A percentile compares a stretch with the other conserved stretches of the same genome.
Conservation (phyloP, 2,113 vertebrate species). For the Junco hyemalis region DNA sequence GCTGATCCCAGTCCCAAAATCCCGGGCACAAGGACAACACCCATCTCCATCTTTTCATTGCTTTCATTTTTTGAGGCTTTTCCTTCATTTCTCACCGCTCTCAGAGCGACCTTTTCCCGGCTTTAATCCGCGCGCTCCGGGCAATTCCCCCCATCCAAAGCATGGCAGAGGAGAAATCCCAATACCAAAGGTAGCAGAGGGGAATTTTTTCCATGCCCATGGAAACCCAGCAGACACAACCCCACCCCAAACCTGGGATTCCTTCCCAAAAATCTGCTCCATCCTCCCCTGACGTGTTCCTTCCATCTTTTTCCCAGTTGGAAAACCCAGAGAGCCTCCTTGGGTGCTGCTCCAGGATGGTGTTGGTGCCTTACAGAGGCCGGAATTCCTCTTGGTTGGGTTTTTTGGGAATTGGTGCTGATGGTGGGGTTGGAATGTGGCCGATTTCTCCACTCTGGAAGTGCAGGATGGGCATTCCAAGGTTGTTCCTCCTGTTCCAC, state of each 20-base stretch:
- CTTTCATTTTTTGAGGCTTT: background rate
- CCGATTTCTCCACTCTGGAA: background rate
- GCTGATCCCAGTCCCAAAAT: background rate
- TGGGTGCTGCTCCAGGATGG: background rate
- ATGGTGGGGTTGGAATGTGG: background rate
- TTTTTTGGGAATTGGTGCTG: background rate
- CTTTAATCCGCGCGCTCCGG: background rate
- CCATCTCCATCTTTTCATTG: background rate
- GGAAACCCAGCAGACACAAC: background rate
- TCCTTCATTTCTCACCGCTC: background rate
- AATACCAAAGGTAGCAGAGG: slow-evolving; percentile 31
- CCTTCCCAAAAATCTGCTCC: background rate
- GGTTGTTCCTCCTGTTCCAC: background rate
- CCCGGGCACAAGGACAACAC: background rate
- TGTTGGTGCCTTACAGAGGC: slow-evolving; percentile 64
- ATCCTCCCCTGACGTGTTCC: accelerated
- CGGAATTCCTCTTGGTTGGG: background rate
- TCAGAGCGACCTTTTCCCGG: background rate
- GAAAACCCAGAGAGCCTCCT: background rate
- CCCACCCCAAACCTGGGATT: background rate
- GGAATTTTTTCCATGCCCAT: background rate
- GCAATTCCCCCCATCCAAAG: accelerated
- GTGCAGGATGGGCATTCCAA: background rate
- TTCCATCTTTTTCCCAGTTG: background rate
- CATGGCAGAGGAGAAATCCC: background rate